Base-by-base conservation (phyloP, 64 coral and sea anemone species). In the Actinia equina region DNA sequence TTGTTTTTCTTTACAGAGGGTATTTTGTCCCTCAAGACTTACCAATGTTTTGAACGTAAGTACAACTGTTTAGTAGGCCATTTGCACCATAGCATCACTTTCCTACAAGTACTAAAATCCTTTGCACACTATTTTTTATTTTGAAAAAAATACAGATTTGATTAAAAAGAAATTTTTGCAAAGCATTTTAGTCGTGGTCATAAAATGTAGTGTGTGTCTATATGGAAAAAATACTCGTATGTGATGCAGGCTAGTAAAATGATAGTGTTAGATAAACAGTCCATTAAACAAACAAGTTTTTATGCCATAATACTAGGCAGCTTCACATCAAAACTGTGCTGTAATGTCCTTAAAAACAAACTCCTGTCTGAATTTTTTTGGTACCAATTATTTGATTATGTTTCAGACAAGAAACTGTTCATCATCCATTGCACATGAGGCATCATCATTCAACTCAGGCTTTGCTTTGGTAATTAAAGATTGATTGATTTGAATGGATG, bases 401-500 rank as follows among this genome's bases (percentile, higher is more conserved):
- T 70, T 27, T 89, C 78, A 81, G 78, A 81, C 2, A 81, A 81
- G 78, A 43, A 44, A 81, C 22, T 44, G 78, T 52, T 81, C 78
- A 81, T 20, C 78, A 1, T 81, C 78, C 22, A 81, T 81, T 81
- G 78, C 62, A 17, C 58, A 59, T 77, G 63, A 77, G 52, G 74
- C 88, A 13, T 92, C 84, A 19, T 65, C 69, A 43, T 91, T 88
- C 41, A 89, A 92, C 52, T 92, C 96, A 77, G 96, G 77, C 85
- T 94, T 83, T 92, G 84, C 54, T 98, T 98, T 92, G 96, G 96
- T 98, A 90, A 86, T 27, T 71, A 23, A 12, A 56, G 13, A 10
- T 49, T 49, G 46, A 49, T 49, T 37, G 4, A 77, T 77, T 27
- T 63, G 19, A 18, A 18, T 13, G 55, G 1, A 57, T 57, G 55